phyloP scores from a whole-genome alignment of 2,888 invertebrate species.

The Bugulina stolonifera region DNA sequence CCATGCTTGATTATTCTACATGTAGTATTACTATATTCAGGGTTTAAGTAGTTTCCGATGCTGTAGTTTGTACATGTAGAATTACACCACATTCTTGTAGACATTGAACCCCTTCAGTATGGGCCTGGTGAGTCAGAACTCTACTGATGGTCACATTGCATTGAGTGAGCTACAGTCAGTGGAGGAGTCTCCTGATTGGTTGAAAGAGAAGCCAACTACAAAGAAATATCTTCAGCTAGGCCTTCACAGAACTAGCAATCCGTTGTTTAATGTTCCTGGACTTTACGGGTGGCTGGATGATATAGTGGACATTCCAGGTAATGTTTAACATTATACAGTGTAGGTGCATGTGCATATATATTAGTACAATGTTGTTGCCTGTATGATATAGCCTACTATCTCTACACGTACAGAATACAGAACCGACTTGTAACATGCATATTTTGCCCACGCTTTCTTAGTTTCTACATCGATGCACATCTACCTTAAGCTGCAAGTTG shows the following conservation, averaged over 20 bases:
- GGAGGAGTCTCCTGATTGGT: neutral
- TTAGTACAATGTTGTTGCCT: too few relatives aligned
- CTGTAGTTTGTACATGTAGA: too few relatives aligned
- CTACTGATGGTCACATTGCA: slow-evolving; percentile 68
- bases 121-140: slow-evolving; percentile 53
- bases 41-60: too few relatives aligned
- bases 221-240: neutral
- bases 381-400: too few relatives aligned
- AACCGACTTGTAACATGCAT: too few relatives aligned
- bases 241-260: neutral
- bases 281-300: neutral
- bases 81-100: slow-evolving; percentile 28
- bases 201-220: neutral
- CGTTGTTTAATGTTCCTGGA: slow-evolving; percentile 1
- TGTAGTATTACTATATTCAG: too few relatives aligned
- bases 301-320: neutral
- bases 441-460: too few relatives aligned
- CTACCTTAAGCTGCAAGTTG: neutral
- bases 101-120: slow-evolving; percentile 34
- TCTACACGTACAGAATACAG: too few relatives aligned
- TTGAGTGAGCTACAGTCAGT: neutral
- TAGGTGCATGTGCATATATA: too few relatives aligned
- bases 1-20: too few relatives aligned
- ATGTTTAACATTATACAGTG: too few relatives aligned
- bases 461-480: too few relatives aligned